phyloP scores from a whole-genome alignment of 2,797 vertebrate species.

The Podargus strigoides region DNA sequence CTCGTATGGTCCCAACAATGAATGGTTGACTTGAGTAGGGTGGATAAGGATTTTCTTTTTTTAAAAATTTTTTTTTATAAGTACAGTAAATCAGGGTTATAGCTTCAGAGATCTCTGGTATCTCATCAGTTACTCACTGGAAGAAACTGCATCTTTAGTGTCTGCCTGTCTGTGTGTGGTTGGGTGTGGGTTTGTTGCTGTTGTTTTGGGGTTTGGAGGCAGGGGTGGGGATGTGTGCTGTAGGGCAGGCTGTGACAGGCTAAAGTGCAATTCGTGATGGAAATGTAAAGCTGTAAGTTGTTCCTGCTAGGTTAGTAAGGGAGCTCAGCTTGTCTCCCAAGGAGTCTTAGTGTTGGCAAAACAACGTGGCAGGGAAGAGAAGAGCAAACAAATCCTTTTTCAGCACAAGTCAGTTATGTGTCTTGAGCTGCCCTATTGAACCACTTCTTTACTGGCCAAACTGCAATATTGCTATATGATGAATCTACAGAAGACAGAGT shows the following conservation, averaged over 20 bases:
- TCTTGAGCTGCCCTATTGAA: not conserved
- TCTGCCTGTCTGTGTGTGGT: not conserved
- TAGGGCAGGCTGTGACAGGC: not conserved
- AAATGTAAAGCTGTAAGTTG: not conserved
- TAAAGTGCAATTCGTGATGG: not conserved
- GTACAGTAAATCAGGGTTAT: not conserved
- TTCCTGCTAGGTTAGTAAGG: not conserved
- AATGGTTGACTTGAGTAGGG: not conserved
- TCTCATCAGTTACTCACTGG: not conserved
- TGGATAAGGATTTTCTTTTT: not conserved
- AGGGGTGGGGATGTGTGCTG: not conserved
- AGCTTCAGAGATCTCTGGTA: not conserved
- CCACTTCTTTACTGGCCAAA: not conserved
- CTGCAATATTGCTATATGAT: not conserved
- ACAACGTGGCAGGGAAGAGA: not conserved
- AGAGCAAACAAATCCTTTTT: not conserved
- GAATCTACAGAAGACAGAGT: not conserved
- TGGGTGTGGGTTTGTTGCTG: not conserved
- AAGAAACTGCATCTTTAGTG: not conserved
- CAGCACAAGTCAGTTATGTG: not conserved
- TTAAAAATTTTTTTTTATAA: not conserved
- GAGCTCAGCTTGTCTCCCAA: not conserved
- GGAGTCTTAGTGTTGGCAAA: not conserved
- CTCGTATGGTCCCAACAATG: not conserved
- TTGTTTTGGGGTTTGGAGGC: not conserved